A percentile compares a stretch with the other conserved stretches of the same genome.
phyloP scores from a whole-genome alignment of 2,113 vertebrate genomes.

The Prinia subflava region DNA sequence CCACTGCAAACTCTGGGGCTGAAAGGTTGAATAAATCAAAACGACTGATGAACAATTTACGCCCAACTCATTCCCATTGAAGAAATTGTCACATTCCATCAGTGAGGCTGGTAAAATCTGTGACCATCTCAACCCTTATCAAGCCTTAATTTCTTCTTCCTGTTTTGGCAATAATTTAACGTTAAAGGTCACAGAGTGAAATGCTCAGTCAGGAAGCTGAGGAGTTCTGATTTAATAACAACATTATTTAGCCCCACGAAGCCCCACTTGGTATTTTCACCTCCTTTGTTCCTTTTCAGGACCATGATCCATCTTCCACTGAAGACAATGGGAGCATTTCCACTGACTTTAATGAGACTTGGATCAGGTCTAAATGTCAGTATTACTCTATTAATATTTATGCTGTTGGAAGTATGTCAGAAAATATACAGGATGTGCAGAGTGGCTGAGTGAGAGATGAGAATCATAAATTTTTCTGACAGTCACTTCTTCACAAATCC shows the following conservation, averaged over 20 bases:
- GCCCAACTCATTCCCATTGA: conserved; percentile 43
- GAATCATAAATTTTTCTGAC: conserved; percentile 56
- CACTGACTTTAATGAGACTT: conserved; percentile 64
- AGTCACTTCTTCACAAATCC: conserved; percentile 51
- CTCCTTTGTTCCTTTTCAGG: conserved; percentile 57
- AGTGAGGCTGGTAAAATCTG: conserved; percentile 48
- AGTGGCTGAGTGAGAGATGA: conserved; percentile 46
- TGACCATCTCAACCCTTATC: conserved; percentile 54
- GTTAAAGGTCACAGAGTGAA: conserved; percentile 56
- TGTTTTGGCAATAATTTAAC: conserved; percentile 67
- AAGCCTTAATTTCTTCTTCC: conserved; percentile 56
- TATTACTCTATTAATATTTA: conserved; percentile 68
- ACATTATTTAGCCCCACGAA: conserved; percentile 45
- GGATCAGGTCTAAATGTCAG: conserved; percentile 64
- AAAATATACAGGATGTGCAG: conserved; percentile 62
- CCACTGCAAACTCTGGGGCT: not conserved
- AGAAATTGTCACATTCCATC: conserved; percentile 58
- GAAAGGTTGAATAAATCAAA: conserved; percentile 50
- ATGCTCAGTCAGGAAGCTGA: conserved; percentile 47
- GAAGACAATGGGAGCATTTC: conserved; percentile 66
- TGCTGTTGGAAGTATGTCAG: conserved; percentile 59
- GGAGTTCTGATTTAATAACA: conserved; percentile 61
- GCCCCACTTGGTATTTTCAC: conserved; percentile 51
- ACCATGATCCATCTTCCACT: conserved; percentile 58
- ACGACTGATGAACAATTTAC: conserved; percentile 44